These are phyloP conservation scores for Desmodus rotundus DNA, from an alignment of 2,113 vertebrate species.

Conservation along the genomic window DNA sequence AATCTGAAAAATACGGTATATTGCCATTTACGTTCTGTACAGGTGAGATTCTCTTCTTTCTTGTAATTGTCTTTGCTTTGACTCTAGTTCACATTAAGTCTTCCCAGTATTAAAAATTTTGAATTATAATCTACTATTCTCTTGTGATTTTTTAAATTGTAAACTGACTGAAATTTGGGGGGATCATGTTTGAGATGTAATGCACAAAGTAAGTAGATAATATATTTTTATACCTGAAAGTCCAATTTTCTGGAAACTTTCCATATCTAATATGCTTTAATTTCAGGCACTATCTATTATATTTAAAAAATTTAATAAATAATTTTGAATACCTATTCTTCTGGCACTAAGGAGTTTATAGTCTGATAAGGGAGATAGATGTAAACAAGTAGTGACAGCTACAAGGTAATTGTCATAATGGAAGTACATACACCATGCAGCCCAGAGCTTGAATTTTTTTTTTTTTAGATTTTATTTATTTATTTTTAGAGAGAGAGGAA, in stretches of 20 bases:
- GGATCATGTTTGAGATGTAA: not conserved
- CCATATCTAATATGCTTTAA: not conserved
- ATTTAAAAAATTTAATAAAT: not conserved
- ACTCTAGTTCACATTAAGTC: not conserved
- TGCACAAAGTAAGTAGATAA: not conserved
- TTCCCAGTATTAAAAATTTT: not conserved
- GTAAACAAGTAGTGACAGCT: not conserved
- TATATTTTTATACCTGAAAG: not conserved
- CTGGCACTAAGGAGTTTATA: not conserved
- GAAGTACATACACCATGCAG: not conserved
- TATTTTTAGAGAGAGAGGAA: no score
- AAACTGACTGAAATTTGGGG: not conserved
- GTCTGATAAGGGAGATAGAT: not conserved
- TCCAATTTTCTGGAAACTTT: not conserved
- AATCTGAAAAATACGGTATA: no score
- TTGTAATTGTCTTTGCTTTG: not conserved
- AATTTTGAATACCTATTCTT: not conserved
- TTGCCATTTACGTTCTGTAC: not conserved
- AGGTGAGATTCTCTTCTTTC: not conserved
- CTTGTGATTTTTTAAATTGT: not conserved
- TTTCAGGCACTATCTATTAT: not conserved
- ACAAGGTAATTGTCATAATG: not conserved
- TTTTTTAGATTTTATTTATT: no score
- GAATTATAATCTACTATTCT: not conserved
- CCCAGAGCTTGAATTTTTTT: not conserved